Evolutionary conservation across 2,888 invertebrate species (phyloP).

Genomic region (Hypomecis atomaria): DNA sequence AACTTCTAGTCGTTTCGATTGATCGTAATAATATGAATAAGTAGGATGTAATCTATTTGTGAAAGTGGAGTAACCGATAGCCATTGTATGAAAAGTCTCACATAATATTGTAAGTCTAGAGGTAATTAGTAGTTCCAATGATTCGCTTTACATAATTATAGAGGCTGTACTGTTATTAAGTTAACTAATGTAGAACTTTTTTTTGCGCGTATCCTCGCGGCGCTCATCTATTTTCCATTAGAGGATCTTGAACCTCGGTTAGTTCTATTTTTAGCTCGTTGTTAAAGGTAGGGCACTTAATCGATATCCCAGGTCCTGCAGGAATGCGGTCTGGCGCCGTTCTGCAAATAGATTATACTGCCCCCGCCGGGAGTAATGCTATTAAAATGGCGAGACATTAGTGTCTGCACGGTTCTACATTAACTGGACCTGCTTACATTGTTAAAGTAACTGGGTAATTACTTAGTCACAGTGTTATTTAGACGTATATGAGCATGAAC

Average conservation of each 20-base stretch:
- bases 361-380: conserved; percentile 54
- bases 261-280: conserved; percentile 70
- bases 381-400: conserved; percentile 57
- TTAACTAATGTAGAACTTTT: conserved; percentile 37
- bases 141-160: not conserved
- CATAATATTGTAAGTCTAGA: conserved; percentile 2
- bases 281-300: conserved; percentile 71
- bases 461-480: conserved; percentile 15
- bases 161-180: not conserved
- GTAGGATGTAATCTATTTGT: conserved; percentile 77
- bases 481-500: conserved; percentile 8
- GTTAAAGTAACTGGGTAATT: conserved; percentile 18
- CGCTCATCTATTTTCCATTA: conserved; percentile 61
- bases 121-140: not conserved
- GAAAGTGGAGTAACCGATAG: conserved; percentile 62
- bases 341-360: conserved; percentile 70
- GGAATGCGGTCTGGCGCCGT: conserved; percentile 81
- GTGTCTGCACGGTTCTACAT: conserved; percentile 38
- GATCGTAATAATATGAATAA: conserved; percentile 64
- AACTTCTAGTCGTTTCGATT: conserved; percentile 66
- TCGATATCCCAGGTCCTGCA: conserved; percentile 71
- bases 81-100: conserved; percentile 49
- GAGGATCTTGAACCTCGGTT: conserved; percentile 60
- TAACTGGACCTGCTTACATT: conserved; percentile 27
- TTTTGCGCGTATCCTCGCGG: conserved; percentile 39